Conservation (phyloP, 2,888 invertebrate species). For the Flexamia atlantica region DNA sequence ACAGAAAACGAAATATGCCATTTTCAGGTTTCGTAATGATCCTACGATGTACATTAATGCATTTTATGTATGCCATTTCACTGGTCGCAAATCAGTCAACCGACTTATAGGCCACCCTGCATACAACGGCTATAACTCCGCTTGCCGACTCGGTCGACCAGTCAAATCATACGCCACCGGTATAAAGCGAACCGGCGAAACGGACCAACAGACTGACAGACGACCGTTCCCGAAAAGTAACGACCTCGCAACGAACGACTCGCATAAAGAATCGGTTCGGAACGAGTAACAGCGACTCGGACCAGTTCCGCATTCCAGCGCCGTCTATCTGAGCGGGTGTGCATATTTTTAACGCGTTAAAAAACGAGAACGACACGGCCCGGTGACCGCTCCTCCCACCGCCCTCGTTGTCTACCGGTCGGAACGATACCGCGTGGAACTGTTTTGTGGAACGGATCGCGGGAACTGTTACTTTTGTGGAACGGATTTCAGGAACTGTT, state of each 20-base stretch:
- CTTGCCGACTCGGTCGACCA: not conserved
- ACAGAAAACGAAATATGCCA: too few species aligned
- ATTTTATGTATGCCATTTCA: too few species aligned
- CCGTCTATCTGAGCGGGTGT: slow-evolving; percentile 4
- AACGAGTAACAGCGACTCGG: not conserved
- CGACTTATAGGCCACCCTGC: too few species aligned
- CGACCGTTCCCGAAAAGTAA: not conserved
- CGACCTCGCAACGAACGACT: not conserved
- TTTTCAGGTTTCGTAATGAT: too few species aligned
- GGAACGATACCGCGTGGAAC: not conserved
- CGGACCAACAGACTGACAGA: too few species aligned
- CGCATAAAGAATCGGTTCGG: not conserved
- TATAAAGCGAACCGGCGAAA: not conserved
- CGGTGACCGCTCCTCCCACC: slow-evolving; percentile 23
- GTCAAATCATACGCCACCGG: not conserved
- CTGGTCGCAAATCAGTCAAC: too few species aligned
- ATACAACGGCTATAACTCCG: too few species aligned
- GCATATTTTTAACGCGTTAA: slow-evolving; percentile 28
- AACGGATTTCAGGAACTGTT: not conserved
- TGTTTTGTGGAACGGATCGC: not conserved
- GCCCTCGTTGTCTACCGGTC: not conserved
- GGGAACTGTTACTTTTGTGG: not conserved
- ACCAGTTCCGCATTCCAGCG: slow-evolving; percentile 7
- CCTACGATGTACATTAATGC: too few species aligned
- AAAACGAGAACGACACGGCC: slow-evolving; percentile 14